Evolutionary conservation across 2,797 vertebrate genomes (phyloP).

Genomic region (Agapornis canus): DNA sequence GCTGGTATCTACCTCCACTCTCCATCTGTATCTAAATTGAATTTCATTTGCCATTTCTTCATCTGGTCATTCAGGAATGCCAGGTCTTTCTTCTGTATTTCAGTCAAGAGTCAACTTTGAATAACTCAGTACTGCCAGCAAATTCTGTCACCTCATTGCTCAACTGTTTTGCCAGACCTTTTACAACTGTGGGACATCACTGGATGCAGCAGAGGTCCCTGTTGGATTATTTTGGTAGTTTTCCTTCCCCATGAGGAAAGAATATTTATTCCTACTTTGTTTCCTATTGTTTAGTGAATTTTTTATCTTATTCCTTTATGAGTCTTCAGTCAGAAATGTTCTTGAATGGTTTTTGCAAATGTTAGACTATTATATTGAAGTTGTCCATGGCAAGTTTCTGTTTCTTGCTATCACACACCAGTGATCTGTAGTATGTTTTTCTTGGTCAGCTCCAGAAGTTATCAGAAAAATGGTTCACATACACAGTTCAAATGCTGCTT

Average conservation of each 20-base stretch:
- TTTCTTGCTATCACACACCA: neutral
- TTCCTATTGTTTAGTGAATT: neutral
- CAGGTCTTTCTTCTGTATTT: neutral
- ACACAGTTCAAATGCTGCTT: neutral
- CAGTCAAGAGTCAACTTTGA: neutral
- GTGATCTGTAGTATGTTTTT: neutral
- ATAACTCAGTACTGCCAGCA: neutral
- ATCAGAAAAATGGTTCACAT: neutral
- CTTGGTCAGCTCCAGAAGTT: neutral
- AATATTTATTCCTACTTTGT: neutral
- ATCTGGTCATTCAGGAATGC: neutral
- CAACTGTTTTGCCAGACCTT: neutral
- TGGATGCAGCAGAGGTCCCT: neutral
- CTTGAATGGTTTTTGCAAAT: neutral
- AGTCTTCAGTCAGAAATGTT: neutral
- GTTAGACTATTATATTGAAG: neutral
- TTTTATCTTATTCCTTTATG: neutral
- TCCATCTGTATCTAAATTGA: accelerated
- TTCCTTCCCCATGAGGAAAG: neutral
- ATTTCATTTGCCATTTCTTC: neutral
- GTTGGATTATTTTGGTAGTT: neutral
- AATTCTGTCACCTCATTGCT: neutral
- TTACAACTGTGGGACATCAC: neutral
- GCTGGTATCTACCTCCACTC: neutral
- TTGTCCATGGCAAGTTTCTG: neutral